phyloP scores from a whole-genome alignment of 1,140 invertebrate genomes.

The Frieseomelitta varia region DNA sequence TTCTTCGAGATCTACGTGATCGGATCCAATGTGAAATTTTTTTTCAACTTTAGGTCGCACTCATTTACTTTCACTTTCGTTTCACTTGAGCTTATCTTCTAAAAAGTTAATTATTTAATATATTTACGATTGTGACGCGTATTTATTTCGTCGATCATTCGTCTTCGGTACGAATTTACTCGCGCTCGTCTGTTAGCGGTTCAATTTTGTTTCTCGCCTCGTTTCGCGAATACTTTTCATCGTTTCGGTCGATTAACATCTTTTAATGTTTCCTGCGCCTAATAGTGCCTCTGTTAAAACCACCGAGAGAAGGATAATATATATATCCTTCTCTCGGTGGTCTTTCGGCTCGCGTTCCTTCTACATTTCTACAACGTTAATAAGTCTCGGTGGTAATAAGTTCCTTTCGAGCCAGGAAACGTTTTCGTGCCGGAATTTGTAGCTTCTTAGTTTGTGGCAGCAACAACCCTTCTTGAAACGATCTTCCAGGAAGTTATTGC shows the following conservation, averaged over 20 bases:
- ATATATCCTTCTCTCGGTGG: too few relatives aligned
- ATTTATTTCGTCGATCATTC: too few relatives aligned
- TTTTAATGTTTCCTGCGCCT: not conserved
- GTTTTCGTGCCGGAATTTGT: not conserved
- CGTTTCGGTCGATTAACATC: not conserved
- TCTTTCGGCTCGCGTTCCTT: not conserved
- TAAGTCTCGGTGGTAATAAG: not conserved
- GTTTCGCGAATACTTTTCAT: not conserved
- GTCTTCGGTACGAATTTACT: too few relatives aligned
- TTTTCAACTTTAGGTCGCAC: too few relatives aligned
- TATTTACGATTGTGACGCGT: too few relatives aligned
- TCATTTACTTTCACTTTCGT: too few relatives aligned
- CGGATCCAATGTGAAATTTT: too few relatives aligned
- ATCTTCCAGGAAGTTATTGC: constrained; percentile 18
- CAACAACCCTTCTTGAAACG: not conserved
- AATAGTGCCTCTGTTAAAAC: not conserved
- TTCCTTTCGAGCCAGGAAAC: not conserved
- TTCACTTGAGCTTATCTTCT: too few relatives aligned
- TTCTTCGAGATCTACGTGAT: too few relatives aligned
- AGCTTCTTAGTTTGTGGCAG: not conserved
- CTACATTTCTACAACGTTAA: not conserved
- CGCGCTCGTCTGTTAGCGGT: not conserved
- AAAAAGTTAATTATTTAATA: too few relatives aligned
- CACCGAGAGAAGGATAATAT: not conserved
- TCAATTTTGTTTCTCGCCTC: not conserved